phyloP scores from a whole-genome alignment of 2,888 invertebrate genomes.

The Gandaritis pyraliata region DNA sequence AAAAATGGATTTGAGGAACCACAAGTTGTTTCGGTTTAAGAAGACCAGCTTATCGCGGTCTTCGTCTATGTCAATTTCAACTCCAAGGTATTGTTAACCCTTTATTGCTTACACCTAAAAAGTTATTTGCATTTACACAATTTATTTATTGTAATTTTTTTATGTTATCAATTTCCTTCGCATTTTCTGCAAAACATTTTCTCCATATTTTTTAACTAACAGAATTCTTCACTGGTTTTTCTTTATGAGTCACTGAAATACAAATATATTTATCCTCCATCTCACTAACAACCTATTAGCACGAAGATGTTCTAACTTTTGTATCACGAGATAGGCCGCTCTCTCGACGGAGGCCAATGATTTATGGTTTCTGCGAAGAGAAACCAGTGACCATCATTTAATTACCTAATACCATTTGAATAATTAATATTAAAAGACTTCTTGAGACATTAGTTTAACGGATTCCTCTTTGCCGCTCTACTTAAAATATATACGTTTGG shows the following conservation, averaged over 20 bases:
- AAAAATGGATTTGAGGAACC: conserved; percentile 74
- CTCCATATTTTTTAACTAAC: no score
- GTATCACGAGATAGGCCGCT: conserved; percentile 9
- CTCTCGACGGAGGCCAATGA: conserved; percentile 14
- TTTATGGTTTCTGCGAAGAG: conserved; percentile 16
- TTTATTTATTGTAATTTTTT: no score
- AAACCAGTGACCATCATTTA: conserved; percentile 13
- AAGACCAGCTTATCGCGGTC: conserved; percentile 67
- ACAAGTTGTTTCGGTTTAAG: conserved; percentile 65
- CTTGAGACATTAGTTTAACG: no score
- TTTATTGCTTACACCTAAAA: no score
- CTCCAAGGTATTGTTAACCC: conserved; percentile 63
- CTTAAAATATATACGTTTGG: no score
- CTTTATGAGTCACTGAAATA: no score
- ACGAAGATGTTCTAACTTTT: conserved; percentile 8
- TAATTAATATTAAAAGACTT: no score
- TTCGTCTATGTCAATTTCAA: conserved; percentile 72
- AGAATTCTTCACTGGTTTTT: no score
- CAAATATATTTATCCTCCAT: not conserved
- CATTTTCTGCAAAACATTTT: no score
- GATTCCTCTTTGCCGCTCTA: no score
- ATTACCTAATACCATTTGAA: not conserved
- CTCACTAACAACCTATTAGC: not conserved
- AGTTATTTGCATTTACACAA: no score
- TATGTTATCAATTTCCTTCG: no score